A percentile compares a stretch with the other conserved stretches of the same genome.
phyloP scores from a whole-genome alignment of 2,888 invertebrate genomes.

The Drosophila neonasuta region DNA sequence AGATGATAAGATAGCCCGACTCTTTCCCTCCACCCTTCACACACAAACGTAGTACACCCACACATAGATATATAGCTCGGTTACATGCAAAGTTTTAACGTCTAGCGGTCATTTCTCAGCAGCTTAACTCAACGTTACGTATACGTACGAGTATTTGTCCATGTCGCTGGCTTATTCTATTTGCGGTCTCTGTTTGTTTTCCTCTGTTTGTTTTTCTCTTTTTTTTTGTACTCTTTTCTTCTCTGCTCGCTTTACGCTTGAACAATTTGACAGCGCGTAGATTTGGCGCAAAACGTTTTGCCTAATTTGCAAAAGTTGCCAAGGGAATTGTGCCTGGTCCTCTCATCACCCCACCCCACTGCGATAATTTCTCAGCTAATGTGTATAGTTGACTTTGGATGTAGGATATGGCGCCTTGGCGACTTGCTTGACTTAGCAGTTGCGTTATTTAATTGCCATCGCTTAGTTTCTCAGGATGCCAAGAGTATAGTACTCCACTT shows the following conservation, averaged over 20 bases:
- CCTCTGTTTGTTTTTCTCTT: conserved; percentile 4
- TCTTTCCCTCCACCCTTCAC: not conserved
- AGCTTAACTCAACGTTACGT: conserved; percentile 54
- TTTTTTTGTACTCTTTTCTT: conserved; percentile 22
- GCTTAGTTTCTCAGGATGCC: conserved; percentile 51
- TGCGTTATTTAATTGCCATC: conserved; percentile 70
- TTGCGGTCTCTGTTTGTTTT: conserved; percentile 53
- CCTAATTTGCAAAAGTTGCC: conserved; percentile 74
- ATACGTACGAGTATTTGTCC: conserved; percentile 14
- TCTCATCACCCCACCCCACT: not conserved
- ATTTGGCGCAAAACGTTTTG: conserved; percentile 75
- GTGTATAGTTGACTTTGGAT: conserved; percentile 56
- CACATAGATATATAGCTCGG: conserved; percentile 18
- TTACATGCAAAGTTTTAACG: conserved; percentile 60
- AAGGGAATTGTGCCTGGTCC: conserved; percentile 9
- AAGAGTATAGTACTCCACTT: conserved; percentile 12
- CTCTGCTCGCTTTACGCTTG: conserved; percentile 64
- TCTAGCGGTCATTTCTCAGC: conserved; percentile 68
- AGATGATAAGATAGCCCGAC: conserved; percentile 57
- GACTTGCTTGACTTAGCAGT: conserved; percentile 36
- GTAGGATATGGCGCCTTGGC: conserved; percentile 39
- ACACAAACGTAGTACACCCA: conserved; percentile 1
- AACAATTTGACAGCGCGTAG: conserved; percentile 75
- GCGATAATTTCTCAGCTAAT: conserved; percentile 62
- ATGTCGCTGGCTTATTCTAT: conserved; percentile 59